Evolutionary conservation across 2,797 vertebrate genomes (phyloP).

Genomic region (Erithacus rubecula): DNA sequence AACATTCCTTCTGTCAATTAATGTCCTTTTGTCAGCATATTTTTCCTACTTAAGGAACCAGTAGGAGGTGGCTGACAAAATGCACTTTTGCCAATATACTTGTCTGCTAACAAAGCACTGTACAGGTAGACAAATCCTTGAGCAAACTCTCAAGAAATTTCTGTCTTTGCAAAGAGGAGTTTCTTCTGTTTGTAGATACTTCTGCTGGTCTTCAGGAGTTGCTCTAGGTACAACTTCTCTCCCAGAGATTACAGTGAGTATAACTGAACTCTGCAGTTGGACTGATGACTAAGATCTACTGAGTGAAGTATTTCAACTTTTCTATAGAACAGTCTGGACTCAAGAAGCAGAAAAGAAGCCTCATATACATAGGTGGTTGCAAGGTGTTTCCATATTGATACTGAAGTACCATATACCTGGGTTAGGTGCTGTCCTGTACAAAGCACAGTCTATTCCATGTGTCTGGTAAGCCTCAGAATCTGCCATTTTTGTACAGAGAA

Average conservation of each 20-base stretch:
- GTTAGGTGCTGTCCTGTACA: background rate
- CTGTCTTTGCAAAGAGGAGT: background rate
- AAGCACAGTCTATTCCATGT: background rate
- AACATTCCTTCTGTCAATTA: background rate
- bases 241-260: background rate
- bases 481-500: background rate
- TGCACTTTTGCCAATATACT: background rate
- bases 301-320: background rate
- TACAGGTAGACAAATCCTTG: background rate
- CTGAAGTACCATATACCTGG: background rate
- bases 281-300: background rate
- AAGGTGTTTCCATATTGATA: background rate
- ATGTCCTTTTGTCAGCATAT: background rate
- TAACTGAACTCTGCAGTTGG: background rate
- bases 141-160: background rate
- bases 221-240: background rate
- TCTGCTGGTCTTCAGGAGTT: background rate
- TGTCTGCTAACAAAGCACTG: background rate
- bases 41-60: background rate
- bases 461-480: background rate
- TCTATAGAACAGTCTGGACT: background rate
- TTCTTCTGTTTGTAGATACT: background rate
- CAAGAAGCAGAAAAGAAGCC: background rate
- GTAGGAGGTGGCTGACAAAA: background rate
- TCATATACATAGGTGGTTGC: background rate